Conservation (phyloP, 2,113 vertebrate genomes). For the Numida meleagris region DNA sequence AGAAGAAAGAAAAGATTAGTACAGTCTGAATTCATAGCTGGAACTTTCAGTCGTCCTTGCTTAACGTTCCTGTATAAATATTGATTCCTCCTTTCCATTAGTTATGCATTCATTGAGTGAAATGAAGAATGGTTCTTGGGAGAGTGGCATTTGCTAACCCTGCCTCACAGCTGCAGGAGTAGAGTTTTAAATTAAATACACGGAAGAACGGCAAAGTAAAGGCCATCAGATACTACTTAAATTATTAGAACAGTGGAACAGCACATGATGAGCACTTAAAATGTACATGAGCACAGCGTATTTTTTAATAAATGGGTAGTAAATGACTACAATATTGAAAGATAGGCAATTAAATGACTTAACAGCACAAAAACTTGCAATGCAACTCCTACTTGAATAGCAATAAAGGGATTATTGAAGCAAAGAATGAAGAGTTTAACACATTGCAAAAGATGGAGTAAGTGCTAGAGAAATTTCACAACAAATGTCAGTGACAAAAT, state of each 20-base stretch:
- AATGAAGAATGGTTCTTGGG: not conserved
- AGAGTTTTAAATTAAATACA: not conserved
- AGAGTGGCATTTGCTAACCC: not conserved
- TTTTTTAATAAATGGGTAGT: not conserved
- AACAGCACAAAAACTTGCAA: not conserved
- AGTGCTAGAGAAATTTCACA: not conserved
- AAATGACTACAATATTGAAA: not conserved
- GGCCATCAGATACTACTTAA: not conserved
- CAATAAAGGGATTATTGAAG: not conserved
- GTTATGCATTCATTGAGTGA: not conserved
- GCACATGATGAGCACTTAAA: not conserved
- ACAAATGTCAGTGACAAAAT: not conserved
- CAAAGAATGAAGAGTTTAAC: not conserved
- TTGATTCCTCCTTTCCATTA: not conserved
- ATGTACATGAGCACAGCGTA: not conserved
- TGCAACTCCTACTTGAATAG: not conserved
- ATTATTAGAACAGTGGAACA: not conserved
- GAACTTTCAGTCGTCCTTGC: not conserved
- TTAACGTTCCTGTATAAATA: not conserved
- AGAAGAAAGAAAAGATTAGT: not conserved
- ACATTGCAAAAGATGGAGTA: not conserved
- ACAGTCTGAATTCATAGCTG: not conserved
- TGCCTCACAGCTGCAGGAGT: not conserved
- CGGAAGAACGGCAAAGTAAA: not conserved
- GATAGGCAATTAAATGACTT: not conserved